Percentiles rank a stretch among this genome's conserved stretches.
phyloP scores from a whole-genome alignment of 2,113 vertebrate species.

The Lampris megalopsis region DNA sequence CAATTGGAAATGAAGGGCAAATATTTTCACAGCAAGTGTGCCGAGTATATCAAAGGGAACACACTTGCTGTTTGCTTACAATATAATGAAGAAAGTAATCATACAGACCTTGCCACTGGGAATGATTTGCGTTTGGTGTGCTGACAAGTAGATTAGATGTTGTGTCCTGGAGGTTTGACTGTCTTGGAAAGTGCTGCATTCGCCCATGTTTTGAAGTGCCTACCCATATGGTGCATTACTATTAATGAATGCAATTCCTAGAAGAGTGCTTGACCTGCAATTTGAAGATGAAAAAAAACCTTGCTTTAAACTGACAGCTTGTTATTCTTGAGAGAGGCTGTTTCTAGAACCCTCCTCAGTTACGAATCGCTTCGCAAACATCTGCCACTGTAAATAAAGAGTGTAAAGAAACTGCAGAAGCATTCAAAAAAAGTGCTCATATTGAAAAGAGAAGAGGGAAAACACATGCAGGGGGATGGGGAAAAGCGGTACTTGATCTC shows the following conservation, averaged over 20 bases:
- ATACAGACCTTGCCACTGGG: constrained; percentile 61
- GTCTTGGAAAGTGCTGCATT: constrained; percentile 14
- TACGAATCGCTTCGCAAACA: background rate
- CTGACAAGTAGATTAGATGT: constrained; percentile 45
- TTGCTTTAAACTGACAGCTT: background rate
- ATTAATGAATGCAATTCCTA: constrained; percentile 48
- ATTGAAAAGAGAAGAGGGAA: background rate
- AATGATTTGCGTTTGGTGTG: constrained; percentile 33
- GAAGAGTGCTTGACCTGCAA: constrained; percentile 36
- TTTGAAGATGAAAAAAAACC: constrained; percentile 28
- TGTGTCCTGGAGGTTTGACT: constrained; percentile 37
- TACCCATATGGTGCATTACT: constrained; percentile 41
- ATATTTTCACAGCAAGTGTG: background rate
- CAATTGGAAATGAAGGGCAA: constrained; percentile 31
- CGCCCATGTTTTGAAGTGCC: constrained; percentile 7
- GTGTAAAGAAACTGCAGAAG: background rate
- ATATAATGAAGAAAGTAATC: constrained; percentile 51
- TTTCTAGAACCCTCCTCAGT: background rate
- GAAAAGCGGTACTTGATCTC: background rate
- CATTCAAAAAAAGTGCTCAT: background rate
- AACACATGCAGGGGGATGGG: too few species aligned
- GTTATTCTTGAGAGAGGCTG: background rate
- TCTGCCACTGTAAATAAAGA: background rate
- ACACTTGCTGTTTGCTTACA: constrained; percentile 49
- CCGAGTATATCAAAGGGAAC: constrained; percentile 24